Percentiles rank a stretch among this genome's conserved stretches.
These are phyloP conservation scores for Ciconia boyciana DNA, from an alignment of 2,113 vertebrate genomes.

Conservation along the genomic window DNA sequence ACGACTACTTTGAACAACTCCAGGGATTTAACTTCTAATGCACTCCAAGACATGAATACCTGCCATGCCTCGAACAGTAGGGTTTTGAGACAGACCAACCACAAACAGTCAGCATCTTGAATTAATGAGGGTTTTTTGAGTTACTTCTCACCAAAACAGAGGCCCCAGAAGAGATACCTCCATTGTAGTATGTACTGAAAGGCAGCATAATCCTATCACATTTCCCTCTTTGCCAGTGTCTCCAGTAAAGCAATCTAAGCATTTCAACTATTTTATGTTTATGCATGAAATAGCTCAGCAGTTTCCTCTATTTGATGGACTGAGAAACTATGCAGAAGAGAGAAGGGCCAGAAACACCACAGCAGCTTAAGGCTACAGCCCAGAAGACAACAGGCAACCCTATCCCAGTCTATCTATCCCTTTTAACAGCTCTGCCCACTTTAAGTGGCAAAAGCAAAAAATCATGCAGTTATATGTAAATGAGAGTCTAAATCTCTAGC, in stretches of 20 bases:
- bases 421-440: background rate
- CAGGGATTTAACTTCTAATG: background rate
- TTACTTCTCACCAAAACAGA: slow-evolving; percentile 1
- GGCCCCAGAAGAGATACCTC: background rate
- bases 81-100: slow-evolving; percentile 10
- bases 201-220: background rate
- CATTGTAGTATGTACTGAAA: background rate
- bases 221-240: background rate
- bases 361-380: background rate
- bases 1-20: background rate
- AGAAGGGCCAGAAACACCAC: background rate
- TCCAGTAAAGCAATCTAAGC: background rate
- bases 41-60: background rate
- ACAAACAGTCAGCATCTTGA: background rate
- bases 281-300: background rate
- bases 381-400: background rate
- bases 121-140: background rate
- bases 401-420: background rate
- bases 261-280: slow-evolving; percentile 2
- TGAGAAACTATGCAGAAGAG: background rate
- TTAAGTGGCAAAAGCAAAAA: background rate
- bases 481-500: background rate
- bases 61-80: slow-evolving; percentile 11
- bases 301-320: background rate
- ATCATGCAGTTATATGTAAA: background rate